Base-by-base conservation (phyloP, 2,888 invertebrate genomes). In the Schizaphis graminum region DNA sequence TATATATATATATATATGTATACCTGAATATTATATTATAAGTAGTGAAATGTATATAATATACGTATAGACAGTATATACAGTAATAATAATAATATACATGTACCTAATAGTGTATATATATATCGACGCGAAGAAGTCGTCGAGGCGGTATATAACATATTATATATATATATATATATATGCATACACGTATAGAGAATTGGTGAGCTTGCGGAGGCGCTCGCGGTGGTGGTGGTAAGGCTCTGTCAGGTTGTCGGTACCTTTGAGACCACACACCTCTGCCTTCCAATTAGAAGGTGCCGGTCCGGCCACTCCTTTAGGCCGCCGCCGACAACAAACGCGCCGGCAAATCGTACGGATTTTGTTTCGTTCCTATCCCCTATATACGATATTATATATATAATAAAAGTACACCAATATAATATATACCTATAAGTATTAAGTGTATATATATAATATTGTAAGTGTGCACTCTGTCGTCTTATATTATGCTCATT, bases 231-330 rank as follows among this genome's bases (percentile, higher is more conserved):
- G 94, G 86, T 53, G 91, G 94, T 91, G 91, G 86, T 53, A 61
- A 57, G 77, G 77, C 87, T 47, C 86, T 87, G 87, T 87, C 94
- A 86, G 94, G 94, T 94, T 91, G 94, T 94, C 94, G 94, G 94
- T 91, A 94, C 94, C 94, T 94, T 94, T 94, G 94, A 95, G 95
- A 95, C 94, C 94, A 95, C 95, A 95, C 95, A 95, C 95, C 95
- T 95, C 94, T 94, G 94, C 94, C 95, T 95, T 94, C 95, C 95
- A 95, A 95, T 95, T 95, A 95, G 95, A 94, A 94, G 95, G 94
- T 95, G 95, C 95, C 95, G 95, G 95, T 94, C 95, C 94, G 94
- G 94, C 94, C 94, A 94, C 94, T 94, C 94, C 95, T 95, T 95
- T 94, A 90, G 89, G 85, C 89, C 94, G 90, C 92, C 92, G 92